Evolutionary conservation across 2,888 invertebrate genomes (phyloP).

Genomic region (Drosophila dives): DNA sequence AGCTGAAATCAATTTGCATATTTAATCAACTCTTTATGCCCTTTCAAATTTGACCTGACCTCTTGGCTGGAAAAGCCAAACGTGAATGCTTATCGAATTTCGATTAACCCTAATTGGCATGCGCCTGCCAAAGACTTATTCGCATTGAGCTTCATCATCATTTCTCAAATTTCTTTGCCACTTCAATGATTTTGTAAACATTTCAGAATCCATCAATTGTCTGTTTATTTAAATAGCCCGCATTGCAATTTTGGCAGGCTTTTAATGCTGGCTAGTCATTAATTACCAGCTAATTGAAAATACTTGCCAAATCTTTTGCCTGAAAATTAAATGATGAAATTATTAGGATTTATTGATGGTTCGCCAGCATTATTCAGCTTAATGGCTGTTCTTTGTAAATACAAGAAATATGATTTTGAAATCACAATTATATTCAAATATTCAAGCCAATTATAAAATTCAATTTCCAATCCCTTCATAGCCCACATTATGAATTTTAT

Average conservation of each 20-base stretch:
- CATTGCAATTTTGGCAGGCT: conserved; percentile 25
- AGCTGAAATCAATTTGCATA: conserved; percentile 52
- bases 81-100: conserved; percentile 44
- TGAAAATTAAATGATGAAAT: conserved; percentile 8
- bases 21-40: conserved; percentile 43
- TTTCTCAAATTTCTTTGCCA: conserved; percentile 19
- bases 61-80: conserved; percentile 13
- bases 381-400: neutral
- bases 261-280: conserved; percentile 56
- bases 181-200: conserved; percentile 5
- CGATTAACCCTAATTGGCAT: conserved; percentile 68
- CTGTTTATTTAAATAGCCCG: conserved; percentile 24
- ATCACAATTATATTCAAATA: neutral
- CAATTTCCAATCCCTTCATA: neutral
- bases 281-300: conserved; percentile 63
- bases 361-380: conserved; percentile 12
- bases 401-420: neutral
- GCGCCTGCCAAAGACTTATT: conserved; percentile 11
- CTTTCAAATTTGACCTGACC: conserved; percentile 34
- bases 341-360: conserved; percentile 23
- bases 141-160: conserved; percentile 4
- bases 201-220: conserved; percentile 4
- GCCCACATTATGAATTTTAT: neutral
- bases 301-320: conserved; percentile 14
- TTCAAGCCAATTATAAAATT: neutral